Evolutionary conservation across 1,140 invertebrate species (phyloP), one percentile per base, ranked within the genome.

Genomic region (Episyrphus balteatus): DNA sequence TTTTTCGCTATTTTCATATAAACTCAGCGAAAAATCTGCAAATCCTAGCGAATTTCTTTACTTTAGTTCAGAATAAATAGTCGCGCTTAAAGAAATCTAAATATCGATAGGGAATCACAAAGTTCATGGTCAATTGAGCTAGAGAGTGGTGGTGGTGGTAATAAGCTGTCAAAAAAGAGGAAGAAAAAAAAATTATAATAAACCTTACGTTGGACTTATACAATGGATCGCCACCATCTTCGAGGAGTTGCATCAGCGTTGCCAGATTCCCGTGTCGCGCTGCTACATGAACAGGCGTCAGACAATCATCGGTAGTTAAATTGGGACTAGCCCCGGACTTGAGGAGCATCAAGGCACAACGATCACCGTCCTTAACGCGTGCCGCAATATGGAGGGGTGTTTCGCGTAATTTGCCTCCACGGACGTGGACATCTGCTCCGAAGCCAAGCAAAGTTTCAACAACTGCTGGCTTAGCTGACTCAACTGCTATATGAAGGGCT

Each of bases 261-360:
- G 82, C 78, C 12, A 95, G 64, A 59, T 93, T 91, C 0, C 93
- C 93, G 61, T 89, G 79, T 47, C 86, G 80, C 0, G 92, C 88
- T 0, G 92, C 89, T 3, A 94, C 86, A 53, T 96, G 92, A 3
- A 96, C 83, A 0, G 92, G 88, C 1, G 92, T 94, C 69, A 94
- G 86, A 13, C 93, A 93, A 68, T 96, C 92, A 68, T 97, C 83
- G 9, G 84, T 91, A 1, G 79, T 79, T 45, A 90, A 78, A 73
- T 99, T 98, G 1, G 95, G 88, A 51, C 92, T 86, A 10, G 95
- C 95, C 5, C 96, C 96, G 12, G 91, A 95, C 71, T 99, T 99
- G 5, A 99, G 70, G 49, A 99, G 70, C 92, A 99, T 97, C 50
- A 97, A 77, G 10, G 92, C 94, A 72, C 94, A 98, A 68, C 91